Conservation (phyloP, 2,888 invertebrate genomes). For the Drosophila anomelani region DNA sequence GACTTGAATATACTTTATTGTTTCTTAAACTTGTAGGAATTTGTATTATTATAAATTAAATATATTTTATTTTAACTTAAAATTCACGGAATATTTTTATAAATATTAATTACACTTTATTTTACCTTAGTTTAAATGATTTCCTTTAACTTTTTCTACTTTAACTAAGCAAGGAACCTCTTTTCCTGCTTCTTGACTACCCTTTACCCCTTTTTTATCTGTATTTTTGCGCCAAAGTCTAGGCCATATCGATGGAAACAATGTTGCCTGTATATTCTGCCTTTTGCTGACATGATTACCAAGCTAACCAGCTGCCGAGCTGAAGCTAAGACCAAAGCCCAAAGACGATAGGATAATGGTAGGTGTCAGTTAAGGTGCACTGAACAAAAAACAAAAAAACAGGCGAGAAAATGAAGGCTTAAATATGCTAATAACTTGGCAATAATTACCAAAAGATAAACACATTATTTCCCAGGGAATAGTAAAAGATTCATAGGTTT, state of each 20-base stretch:
- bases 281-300: slow-evolving; percentile 73
- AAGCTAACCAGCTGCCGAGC: slow-evolving; percentile 40
- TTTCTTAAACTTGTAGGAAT: too few species aligned
- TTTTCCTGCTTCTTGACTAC: not conserved
- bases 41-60: too few species aligned
- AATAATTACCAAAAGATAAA: not conserved
- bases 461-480: slow-evolving; percentile 1
- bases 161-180: not conserved
- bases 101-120: not conserved
- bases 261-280: slow-evolving; percentile 52
- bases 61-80: too few species aligned
- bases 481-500: slow-evolving; percentile 30
- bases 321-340: not conserved
- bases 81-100: not conserved
- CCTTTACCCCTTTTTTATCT: not conserved
- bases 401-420: not conserved
- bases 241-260: slow-evolving; percentile 40
- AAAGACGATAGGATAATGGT: slow-evolving; percentile 23
- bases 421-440: not conserved
- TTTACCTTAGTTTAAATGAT: not conserved
- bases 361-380: slow-evolving; percentile 15
- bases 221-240: not conserved
- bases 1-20: too few species aligned
- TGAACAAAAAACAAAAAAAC: not conserved
- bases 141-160: not conserved